Base-by-base conservation (phyloP, 1,140 invertebrate species). In the Chymomyza costata region DNA sequence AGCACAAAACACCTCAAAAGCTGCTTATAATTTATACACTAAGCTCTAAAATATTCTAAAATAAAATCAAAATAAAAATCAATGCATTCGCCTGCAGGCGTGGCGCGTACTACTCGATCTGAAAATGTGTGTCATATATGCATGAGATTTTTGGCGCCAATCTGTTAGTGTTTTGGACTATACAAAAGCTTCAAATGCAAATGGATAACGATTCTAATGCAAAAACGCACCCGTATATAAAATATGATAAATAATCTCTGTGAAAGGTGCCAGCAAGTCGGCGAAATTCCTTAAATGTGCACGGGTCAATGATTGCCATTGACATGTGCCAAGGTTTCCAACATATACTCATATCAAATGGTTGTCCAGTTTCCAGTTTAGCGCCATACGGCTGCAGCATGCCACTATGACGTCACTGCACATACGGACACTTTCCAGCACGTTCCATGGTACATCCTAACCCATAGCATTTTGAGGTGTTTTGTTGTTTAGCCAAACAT, bases 181-280 rank as follows among this genome's bases (percentile, higher is more conserved):
- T 60, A 67, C 63, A 25, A 64, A 64, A 59, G n/a, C n/a, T 64
- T 15, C 34, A 52, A 78, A 76, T 73, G 68, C 70, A 65, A 62
- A 76, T 41, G 52, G 21, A 25, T 8, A 5, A 3, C 21, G 21
- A 62, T 45, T 54, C 65, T 64, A 73, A 67, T 73, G 64, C 69
- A 67, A 46, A 43, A n/a, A n/a, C n/a, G 15, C 52, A 52, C 19
- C 43, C 53, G 21, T 25, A 3, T 25, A 25, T 25, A 8, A 5
- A 3, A 8, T 25, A 25, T 8, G 21, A 25, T 25, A 25, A 25
- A 25, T n/a, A 25, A 25, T 25, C 8, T 25, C 35, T 34, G 35
- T 31, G 63, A 67, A 78, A 80, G 73, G 73, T 80, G 73, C 67
- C 74, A 68, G 25, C 18, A 73, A 81, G 74, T 80, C 74, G 68